phyloP scores from a whole-genome alignment of 1,140 invertebrate species.

The Cyclina sinensis region DNA sequence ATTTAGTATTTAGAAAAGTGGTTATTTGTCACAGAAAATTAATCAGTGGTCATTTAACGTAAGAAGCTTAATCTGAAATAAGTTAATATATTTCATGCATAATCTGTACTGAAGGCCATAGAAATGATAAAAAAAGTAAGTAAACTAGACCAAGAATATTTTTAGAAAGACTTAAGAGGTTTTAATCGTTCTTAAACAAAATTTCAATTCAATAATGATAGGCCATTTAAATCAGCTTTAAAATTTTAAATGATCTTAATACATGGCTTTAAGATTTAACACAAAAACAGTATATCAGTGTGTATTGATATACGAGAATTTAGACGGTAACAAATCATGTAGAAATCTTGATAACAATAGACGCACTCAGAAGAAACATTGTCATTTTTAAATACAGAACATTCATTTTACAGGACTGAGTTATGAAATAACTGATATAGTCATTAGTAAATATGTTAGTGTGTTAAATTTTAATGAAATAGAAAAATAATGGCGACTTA shows the following conservation, averaged over 20 bases:
- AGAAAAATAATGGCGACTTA: constrained; percentile 20
- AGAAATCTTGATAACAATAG: not conserved
- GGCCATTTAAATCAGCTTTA: not conserved
- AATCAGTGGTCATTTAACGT: too few relatives aligned
- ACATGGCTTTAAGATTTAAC: not conserved
- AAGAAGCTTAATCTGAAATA: too few relatives aligned
- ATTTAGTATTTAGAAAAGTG: too few relatives aligned
- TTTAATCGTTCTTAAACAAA: not conserved
- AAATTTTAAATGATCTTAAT: not conserved
- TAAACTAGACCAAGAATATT: not conserved
- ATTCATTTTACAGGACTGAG: not conserved
- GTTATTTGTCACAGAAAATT: too few relatives aligned
- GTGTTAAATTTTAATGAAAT: not conserved
- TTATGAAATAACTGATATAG: not conserved
- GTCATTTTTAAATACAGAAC: not conserved
- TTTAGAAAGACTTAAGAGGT: not conserved
- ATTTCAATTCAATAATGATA: not conserved
- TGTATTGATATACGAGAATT: not conserved
- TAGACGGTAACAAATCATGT: not conserved
- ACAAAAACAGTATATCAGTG: not conserved
- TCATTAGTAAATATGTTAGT: not conserved
- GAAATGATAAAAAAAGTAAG: not conserved
- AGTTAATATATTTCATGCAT: not conserved
- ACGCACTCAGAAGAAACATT: constrained; percentile 1
- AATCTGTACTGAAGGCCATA: not conserved